Conservation (phyloP, 2,888 invertebrate genomes). For the Dicyrtomina minuta region DNA sequence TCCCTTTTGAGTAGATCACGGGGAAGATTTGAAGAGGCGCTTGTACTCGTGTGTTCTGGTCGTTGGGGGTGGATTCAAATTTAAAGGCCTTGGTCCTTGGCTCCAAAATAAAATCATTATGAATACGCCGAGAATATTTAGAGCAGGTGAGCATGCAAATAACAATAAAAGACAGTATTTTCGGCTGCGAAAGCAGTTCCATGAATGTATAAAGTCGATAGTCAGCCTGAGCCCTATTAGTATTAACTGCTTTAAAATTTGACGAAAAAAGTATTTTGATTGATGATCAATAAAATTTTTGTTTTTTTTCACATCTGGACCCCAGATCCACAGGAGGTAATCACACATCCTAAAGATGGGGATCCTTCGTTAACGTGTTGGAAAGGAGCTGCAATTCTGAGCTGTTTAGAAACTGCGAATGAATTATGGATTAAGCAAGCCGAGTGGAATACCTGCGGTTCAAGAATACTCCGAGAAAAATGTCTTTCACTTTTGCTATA, state of each 20-base stretch:
- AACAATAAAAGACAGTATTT: background rate
- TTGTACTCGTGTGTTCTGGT: constrained; percentile 91
- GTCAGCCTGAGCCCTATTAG: too few relatives aligned
- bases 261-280: too few relatives aligned
- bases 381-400: constrained; percentile 93
- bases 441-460: constrained; percentile 84
- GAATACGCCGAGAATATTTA: constrained; percentile 77
- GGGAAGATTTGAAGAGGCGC: constrained; percentile 85
- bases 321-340: constrained; percentile 78
- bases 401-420: constrained; percentile 86
- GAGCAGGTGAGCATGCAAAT: constrained; percentile 61
- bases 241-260: too few relatives aligned
- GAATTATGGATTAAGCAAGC: constrained; percentile 84
- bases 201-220: too few relatives aligned
- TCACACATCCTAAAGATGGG: constrained; percentile 87
- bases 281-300: too few relatives aligned
- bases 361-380: constrained; percentile 86
- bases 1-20: constrained; percentile 58
- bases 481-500: constrained; percentile 65
- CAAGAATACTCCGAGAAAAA: constrained; percentile 81
- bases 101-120: constrained; percentile 80
- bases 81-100: constrained; percentile 81
- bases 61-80: constrained; percentile 89
- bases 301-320: background rate
- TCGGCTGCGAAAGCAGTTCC: too few relatives aligned